A percentile compares a stretch with the other conserved stretches of the same genome.
Evolutionary conservation across 2,888 invertebrate genomes (phyloP).

Genomic region (Mimas tiliae): DNA sequence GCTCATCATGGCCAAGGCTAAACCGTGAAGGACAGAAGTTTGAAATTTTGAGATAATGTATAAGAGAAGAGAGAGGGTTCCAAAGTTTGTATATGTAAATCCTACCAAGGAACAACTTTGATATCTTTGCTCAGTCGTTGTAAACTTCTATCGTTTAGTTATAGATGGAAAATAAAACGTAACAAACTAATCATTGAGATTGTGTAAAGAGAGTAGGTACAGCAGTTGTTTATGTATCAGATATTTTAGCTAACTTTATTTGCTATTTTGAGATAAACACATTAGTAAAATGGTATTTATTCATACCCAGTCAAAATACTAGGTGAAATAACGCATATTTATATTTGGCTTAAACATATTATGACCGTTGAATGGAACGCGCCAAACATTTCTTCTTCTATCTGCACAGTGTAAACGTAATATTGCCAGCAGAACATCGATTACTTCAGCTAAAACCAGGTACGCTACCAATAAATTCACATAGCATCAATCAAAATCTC

Average conservation of each 20-base stretch:
- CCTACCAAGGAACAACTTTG: too few species aligned
- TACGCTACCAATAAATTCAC: slow-evolving; percentile 23
- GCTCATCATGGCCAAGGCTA: too few species aligned
- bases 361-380: neutral
- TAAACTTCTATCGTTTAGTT: too few species aligned
- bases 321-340: slow-evolving; percentile 12
- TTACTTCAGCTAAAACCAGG: slow-evolving; percentile 23
- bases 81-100: too few species aligned
- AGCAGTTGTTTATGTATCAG: neutral
- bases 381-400: slow-evolving; percentile 16
- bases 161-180: too few species aligned
- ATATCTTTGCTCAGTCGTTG: too few species aligned
- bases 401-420: slow-evolving; percentile 24
- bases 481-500: slow-evolving; percentile 27
- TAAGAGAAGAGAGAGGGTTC: too few species aligned
- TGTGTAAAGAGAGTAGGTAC: neutral
- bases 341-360: slow-evolving; percentile 18
- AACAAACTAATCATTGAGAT: neutral
- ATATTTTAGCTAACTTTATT: neutral
- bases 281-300: slow-evolving; percentile 26
- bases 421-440: slow-evolving; percentile 16
- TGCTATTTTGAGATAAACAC: neutral
- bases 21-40: too few species aligned
- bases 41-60: too few species aligned
- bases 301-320: slow-evolving; percentile 19